phyloP scores from a whole-genome alignment of 1,140 invertebrate genomes.

The Bombus superbus region DNA sequence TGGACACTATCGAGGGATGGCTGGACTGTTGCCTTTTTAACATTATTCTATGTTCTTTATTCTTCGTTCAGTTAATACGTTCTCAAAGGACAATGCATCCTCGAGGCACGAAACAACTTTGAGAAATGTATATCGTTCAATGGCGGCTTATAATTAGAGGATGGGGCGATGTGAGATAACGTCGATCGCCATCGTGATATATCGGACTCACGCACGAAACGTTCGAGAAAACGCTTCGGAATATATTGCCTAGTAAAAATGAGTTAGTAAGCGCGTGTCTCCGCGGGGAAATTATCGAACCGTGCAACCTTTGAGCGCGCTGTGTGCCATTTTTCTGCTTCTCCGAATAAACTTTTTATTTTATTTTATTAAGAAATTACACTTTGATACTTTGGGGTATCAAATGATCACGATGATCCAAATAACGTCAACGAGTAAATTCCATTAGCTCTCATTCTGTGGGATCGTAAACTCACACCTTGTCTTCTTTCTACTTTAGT shows the following conservation, averaged over 20 bases:
- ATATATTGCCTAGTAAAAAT: neutral
- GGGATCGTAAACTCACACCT: neutral
- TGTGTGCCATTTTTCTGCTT: too few relatives aligned
- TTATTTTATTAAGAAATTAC: too few relatives aligned
- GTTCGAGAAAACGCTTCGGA: neutral
- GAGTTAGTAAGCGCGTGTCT: neutral
- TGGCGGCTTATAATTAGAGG: conserved; percentile 38
- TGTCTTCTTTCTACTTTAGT: neutral
- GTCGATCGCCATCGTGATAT: conserved; percentile 9
- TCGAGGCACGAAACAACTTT: neutral
- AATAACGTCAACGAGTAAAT: too few relatives aligned
- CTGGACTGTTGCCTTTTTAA: neutral
- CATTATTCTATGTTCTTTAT: neutral
- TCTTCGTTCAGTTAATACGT: neutral
- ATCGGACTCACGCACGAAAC: neutral
- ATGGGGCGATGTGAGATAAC: conserved; percentile 2
- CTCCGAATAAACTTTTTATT: too few relatives aligned
- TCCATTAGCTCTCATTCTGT: too few relatives aligned
- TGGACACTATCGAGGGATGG: neutral
- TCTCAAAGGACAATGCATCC: conserved; percentile 37
- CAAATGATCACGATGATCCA: too few relatives aligned
- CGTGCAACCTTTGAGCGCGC: too few relatives aligned
- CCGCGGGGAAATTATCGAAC: neutral
- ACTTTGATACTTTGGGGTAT: too few relatives aligned
- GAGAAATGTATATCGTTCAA: conserved; percentile 15